A percentile compares a stretch with the other conserved stretches of the same genome.
Conservation (phyloP, 2,113 vertebrate species). For the Pogonocichla stellata region DNA sequence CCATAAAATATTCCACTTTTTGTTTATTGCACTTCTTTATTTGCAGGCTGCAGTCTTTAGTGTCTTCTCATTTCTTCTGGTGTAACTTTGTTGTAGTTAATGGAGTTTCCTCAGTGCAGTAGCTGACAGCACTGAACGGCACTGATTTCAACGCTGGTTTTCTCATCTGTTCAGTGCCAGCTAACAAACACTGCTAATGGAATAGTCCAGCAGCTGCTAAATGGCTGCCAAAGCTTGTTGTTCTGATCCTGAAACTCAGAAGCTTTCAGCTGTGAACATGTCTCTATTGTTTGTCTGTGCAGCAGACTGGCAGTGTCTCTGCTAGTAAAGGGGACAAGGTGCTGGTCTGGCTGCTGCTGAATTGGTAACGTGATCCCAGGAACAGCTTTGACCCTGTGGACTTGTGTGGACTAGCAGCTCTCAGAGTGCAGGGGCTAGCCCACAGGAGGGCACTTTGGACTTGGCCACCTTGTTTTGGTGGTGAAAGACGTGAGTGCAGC, state of each 20-base stretch:
- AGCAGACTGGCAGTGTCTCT: neutral
- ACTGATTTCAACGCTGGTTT: neutral
- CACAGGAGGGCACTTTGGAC: neutral
- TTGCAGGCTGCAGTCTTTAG: neutral
- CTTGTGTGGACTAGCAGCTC: accelerated
- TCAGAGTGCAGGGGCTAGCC: neutral
- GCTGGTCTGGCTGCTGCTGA: neutral
- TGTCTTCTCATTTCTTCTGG: neutral
- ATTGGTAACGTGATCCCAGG: neutral
- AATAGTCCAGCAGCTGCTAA: neutral
- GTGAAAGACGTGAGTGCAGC: neutral
- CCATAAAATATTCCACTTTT: conserved; percentile 4
- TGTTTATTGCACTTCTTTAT: neutral
- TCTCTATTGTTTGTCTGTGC: neutral
- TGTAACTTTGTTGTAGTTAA: neutral
- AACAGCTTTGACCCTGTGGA: neutral
- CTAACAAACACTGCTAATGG: neutral
- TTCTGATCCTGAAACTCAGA: neutral
- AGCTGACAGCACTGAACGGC: neutral
- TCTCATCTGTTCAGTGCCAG: neutral
- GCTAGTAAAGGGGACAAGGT: neutral
- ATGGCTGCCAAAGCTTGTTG: neutral
- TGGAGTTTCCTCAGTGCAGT: neutral
- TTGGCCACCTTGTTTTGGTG: neutral
- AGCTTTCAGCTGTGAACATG: neutral